Conservation (phyloP, 2,113 vertebrate species). For the Cottus gobio region DNA sequence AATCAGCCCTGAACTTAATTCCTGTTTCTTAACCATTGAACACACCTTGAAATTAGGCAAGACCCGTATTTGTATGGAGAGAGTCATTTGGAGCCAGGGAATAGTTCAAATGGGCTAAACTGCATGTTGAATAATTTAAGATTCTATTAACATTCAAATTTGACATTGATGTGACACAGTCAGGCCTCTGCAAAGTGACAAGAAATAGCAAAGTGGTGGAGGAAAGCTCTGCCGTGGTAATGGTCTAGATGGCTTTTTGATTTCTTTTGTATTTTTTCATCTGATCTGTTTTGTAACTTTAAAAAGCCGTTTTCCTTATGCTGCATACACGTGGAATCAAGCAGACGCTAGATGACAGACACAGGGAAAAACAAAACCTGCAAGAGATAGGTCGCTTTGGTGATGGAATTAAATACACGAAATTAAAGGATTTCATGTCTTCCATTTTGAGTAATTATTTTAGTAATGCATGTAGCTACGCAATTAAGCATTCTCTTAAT, state of each 20-base stretch:
- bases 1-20: constrained; percentile 17
- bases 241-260: constrained; percentile 53
- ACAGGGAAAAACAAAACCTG: neutral
- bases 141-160: constrained; percentile 86
- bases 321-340: neutral
- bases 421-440: neutral
- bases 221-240: constrained; percentile 47
- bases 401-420: too few species aligned
- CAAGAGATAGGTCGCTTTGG: neutral
- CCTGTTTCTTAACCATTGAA: constrained; percentile 5
- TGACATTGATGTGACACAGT: constrained; percentile 84
- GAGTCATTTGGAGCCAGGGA: constrained; percentile 71
- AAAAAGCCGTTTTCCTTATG: neutral
- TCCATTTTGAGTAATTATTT: neutral
- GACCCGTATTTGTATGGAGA: constrained; percentile 58
- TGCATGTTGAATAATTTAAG: constrained; percentile 82
- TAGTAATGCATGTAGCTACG: neutral
- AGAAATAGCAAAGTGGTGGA: constrained; percentile 37
- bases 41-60: constrained; percentile 50
- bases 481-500: neutral
- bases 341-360: neutral
- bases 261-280: constrained; percentile 35
- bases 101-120: constrained; percentile 80
- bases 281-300: constrained; percentile 17
- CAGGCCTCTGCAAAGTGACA: constrained; percentile 62